phyloP scores from a whole-genome alignment of 2,888 invertebrate genomes.

The Acronicta alni region DNA sequence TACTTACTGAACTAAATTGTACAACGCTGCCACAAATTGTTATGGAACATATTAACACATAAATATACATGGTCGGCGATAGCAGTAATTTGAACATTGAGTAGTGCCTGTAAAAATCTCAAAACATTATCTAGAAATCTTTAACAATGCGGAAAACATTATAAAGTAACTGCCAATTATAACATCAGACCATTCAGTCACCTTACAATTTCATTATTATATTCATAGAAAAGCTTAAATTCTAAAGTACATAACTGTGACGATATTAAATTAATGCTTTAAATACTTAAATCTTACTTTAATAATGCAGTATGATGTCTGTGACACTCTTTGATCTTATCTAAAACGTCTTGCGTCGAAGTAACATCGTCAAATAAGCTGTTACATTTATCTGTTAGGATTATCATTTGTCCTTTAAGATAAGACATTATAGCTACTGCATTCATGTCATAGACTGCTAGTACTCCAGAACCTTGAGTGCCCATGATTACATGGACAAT shows the following conservation, averaged over 20 bases:
- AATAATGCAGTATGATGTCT: conserved; percentile 70
- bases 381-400: conserved; percentile 67
- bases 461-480: conserved; percentile 65
- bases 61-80: conserved; percentile 76
- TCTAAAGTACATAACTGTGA: conserved; percentile 9
- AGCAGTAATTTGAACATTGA: conserved; percentile 63
- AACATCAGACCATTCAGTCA: too few relatives aligned
- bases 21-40: conserved; percentile 77
- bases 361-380: conserved; percentile 61
- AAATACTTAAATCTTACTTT: conserved; percentile 63
- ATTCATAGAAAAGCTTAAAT: not conserved
- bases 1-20: conserved; percentile 72
- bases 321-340: conserved; percentile 73
- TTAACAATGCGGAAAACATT: too few relatives aligned
- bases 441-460: conserved; percentile 71
- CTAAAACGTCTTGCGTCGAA: conserved; percentile 49
- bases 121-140: not conserved
- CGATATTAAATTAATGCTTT: conserved; percentile 7
- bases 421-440: conserved; percentile 74
- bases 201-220: not conserved
- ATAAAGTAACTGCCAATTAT: too few relatives aligned
- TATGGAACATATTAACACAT: conserved; percentile 75
- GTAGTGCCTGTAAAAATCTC: conserved; percentile 64
- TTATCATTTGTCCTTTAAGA: conserved; percentile 74
- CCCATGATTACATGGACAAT: conserved; percentile 66